phyloP scores from a whole-genome alignment of 2,888 invertebrate genomes.

The Calliscelio sp. region DNA sequence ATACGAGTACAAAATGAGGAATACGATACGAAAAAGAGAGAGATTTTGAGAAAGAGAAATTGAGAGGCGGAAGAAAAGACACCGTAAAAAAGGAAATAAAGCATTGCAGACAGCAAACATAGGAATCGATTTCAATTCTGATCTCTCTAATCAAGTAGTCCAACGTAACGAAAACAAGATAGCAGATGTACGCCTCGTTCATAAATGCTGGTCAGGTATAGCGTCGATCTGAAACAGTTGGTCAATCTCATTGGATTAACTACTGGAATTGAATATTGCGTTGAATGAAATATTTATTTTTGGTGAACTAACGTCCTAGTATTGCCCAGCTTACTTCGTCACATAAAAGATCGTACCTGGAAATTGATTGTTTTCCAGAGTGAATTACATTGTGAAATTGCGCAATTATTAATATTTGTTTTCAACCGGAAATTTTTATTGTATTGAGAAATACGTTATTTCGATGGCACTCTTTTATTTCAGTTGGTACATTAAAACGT shows the following conservation, averaged over 20 bases:
- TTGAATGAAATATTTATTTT: conserved; percentile 71
- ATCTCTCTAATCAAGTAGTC: conserved; percentile 85
- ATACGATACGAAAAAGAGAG: conserved; percentile 69
- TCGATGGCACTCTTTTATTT: neutral
- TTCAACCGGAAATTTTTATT: conserved; percentile 22
- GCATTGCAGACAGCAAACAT: conserved; percentile 74
- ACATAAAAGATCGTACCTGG: conserved; percentile 41
- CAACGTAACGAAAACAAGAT: conserved; percentile 74
- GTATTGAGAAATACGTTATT: neutral
- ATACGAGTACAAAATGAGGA: conserved; percentile 70
- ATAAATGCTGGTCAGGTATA: conserved; percentile 73
- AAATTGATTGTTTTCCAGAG: conserved; percentile 57
- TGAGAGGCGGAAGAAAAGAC: conserved; percentile 66
- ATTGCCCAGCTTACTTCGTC: conserved; percentile 57
- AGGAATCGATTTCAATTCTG: conserved; percentile 83
- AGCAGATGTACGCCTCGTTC: conserved; percentile 66
- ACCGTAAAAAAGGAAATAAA: conserved; percentile 65
- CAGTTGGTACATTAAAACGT: neutral
- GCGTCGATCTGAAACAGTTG: conserved; percentile 70
- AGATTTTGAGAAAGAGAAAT: conserved; percentile 69
- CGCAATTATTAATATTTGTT: conserved; percentile 18
- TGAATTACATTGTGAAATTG: conserved; percentile 33
- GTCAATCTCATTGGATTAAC: conserved; percentile 74
- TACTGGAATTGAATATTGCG: conserved; percentile 71
- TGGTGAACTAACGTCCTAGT: conserved; percentile 58